Evolutionary conservation across 1,140 invertebrate species (phyloP).

Genomic region (Ganaspis sp.): DNA sequence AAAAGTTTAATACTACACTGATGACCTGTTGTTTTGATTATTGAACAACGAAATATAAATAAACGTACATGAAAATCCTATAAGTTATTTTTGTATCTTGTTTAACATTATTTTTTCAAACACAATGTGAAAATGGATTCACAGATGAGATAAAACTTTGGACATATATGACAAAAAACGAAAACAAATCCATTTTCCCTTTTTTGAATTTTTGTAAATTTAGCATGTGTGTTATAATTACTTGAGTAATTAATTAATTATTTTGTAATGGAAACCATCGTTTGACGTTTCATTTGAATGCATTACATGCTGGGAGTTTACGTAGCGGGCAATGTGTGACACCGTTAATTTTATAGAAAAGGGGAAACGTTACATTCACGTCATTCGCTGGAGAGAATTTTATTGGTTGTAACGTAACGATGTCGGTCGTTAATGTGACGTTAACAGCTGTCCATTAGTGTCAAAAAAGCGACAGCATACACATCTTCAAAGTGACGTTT

Average conservation of each 20-base stretch:
- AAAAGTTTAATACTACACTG: not conserved
- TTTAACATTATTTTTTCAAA: no score
- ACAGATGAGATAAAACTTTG: no score
- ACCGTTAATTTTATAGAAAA: conserved; percentile 19
- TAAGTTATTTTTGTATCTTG: no score
- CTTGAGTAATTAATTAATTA: not conserved
- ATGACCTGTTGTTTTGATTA: no score
- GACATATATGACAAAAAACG: no score
- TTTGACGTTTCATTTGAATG: conserved; percentile 11
- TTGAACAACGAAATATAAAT: no score
- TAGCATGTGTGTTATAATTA: no score
- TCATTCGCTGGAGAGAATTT: not conserved
- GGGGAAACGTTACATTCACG: not conserved
- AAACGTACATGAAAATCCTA: no score
- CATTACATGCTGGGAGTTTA: not conserved
- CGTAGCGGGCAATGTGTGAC: not conserved
- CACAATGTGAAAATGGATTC: no score
- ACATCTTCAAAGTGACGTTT: not conserved
- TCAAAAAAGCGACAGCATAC: not conserved
- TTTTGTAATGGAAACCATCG: not conserved
- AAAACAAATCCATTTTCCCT: no score
- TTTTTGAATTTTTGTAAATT: no score
- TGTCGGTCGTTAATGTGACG: not conserved
- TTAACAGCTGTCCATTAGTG: conserved; percentile 11
- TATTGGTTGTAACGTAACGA: not conserved